Conservation (phyloP, 2,113 vertebrate genomes). For the Psephotus haematonotus region DNA sequence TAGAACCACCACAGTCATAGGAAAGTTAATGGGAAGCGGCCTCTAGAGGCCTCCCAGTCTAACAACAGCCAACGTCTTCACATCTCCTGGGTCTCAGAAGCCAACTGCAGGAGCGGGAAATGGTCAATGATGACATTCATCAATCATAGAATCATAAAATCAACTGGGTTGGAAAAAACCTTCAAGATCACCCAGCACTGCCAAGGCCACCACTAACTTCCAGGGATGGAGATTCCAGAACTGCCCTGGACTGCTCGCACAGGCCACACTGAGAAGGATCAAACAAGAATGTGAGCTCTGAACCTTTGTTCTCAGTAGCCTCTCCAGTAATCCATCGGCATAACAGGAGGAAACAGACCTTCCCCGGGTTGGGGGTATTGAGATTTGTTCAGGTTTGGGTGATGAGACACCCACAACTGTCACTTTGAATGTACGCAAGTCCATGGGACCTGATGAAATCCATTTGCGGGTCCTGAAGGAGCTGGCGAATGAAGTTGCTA, state of each 20-base stretch:
- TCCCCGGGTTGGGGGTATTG: fast-evolving
- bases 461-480: too few relatives aligned
- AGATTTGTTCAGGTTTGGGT: not conserved
- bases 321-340: not conserved
- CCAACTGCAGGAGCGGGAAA: not conserved
- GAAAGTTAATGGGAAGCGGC: not conserved
- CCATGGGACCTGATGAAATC: too few relatives aligned
- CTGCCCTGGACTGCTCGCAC: too few relatives aligned
- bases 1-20: not conserved
- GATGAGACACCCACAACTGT: not conserved
- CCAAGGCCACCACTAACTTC: not conserved
- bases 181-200: not conserved
- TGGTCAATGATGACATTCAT: not conserved
- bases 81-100: not conserved
- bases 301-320: not conserved
- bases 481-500: too few relatives aligned
- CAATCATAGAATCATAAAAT: not conserved
- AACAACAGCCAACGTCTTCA: not conserved
- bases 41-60: not conserved
- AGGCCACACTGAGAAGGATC: fast-evolving
- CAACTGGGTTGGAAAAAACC: not conserved
- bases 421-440: too few relatives aligned
- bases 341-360: not conserved
- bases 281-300: not conserved
- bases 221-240: not conserved